Conservation (phyloP, 2,797 vertebrate genomes). For the Spea hammondii region DNA sequence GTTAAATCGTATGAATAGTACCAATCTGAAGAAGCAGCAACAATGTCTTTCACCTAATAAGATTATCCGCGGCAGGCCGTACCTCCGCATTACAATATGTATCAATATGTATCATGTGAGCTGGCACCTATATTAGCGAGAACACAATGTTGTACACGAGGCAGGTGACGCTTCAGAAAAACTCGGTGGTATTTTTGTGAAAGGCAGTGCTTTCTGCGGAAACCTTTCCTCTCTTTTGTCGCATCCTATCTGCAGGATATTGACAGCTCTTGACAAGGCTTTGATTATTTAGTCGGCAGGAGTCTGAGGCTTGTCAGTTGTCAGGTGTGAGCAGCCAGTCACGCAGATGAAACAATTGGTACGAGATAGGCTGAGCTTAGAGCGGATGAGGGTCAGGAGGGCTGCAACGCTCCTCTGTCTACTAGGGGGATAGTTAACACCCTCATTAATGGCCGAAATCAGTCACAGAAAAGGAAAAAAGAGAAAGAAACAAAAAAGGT, state of each 20-base stretch:
- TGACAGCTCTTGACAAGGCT: conserved; percentile 94
- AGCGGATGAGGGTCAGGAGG: conserved; percentile 75
- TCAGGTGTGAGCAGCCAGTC: conserved; percentile 81
- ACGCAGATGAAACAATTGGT: conserved; percentile 83
- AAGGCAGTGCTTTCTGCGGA: conserved; percentile 65
- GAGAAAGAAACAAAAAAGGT: conserved; percentile 43
- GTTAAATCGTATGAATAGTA: too few species aligned
- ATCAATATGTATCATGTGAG: conserved; percentile 9
- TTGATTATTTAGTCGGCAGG: conserved; percentile 97
- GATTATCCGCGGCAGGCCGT: too few species aligned
- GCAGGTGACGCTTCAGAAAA: conserved; percentile 75
- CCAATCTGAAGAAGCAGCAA: too few species aligned
- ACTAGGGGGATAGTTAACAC: conserved; percentile 63
- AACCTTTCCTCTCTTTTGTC: conserved; percentile 74
- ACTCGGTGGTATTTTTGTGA: conserved; percentile 68
- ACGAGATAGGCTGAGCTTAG: conserved; percentile 67
- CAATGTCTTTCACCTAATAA: too few species aligned
- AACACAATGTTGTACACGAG: conserved; percentile 64
- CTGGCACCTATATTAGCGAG: conserved; percentile 18
- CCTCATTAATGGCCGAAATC: conserved; percentile 56
- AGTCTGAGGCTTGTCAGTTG: conserved; percentile 89
- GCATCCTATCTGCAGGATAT: conserved; percentile 85
- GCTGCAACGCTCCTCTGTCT: conserved; percentile 65
- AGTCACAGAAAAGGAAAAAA: conserved; percentile 32
- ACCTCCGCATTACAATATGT: neutral